A percentile compares a stretch with the other conserved stretches of the same genome.
phyloP scores from a whole-genome alignment of 2,888 invertebrate genomes.

The Stomorhina lunata region DNA sequence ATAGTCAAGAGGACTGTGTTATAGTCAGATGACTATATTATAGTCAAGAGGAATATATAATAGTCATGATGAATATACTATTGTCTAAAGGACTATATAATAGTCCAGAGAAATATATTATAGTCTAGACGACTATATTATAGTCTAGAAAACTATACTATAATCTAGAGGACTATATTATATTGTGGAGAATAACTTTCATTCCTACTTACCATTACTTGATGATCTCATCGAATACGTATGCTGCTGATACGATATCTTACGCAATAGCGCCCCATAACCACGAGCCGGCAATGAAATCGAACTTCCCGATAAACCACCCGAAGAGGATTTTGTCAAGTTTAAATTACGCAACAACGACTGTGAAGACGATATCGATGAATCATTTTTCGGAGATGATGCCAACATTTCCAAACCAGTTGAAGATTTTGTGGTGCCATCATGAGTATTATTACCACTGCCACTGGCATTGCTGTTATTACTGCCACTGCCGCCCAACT shows the following conservation, averaged over 20 bases:
- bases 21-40: too few species aligned
- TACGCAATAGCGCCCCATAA: conserved; percentile 75
- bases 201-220: conserved; percentile 73
- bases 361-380: conserved; percentile 68
- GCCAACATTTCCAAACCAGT: conserved; percentile 72
- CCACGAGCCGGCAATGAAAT: conserved; percentile 77
- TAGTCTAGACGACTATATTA: too few species aligned
- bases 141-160: too few species aligned
- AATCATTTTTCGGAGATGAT: conserved; percentile 71
- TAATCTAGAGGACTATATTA: too few species aligned
- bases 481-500: conserved; percentile 71
- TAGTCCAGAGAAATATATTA: too few species aligned
- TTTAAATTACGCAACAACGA: conserved; percentile 73
- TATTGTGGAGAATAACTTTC: too few species aligned
- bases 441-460: conserved; percentile 51
- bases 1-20: too few species aligned
- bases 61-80: too few species aligned
- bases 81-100: too few species aligned
- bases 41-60: too few species aligned
- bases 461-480: conserved; percentile 55
- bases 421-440: conserved; percentile 59
- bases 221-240: conserved; percentile 76
- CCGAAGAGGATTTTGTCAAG: conserved; percentile 77
- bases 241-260: conserved; percentile 79
- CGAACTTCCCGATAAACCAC: conserved; percentile 78